A percentile compares a stretch with the other conserved stretches of the same genome.
Conservation (phyloP, 2,888 invertebrate genomes). For the Drosophila lutescens region DNA sequence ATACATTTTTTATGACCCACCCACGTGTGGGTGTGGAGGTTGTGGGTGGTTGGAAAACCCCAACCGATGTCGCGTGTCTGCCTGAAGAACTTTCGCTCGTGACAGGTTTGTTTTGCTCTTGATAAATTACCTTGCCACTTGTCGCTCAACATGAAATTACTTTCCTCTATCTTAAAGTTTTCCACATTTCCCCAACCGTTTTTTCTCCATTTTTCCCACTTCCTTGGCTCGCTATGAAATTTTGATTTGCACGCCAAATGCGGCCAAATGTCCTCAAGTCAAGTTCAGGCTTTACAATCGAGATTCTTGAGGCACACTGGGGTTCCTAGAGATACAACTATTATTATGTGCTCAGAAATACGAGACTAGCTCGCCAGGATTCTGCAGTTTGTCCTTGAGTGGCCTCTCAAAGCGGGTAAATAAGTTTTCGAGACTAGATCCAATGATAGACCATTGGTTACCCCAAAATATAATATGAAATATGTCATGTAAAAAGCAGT, state of each 20-base stretch:
- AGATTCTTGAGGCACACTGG: conserved; percentile 17
- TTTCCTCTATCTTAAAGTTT: conserved; percentile 46
- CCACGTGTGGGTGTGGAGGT: conserved; percentile 21
- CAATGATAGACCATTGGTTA: neutral
- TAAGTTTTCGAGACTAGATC: conserved; percentile 1
- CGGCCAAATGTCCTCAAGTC: conserved; percentile 18
- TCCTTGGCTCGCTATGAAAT: conserved; percentile 3
- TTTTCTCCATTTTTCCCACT: neutral
- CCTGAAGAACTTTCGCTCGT: conserved; percentile 9
- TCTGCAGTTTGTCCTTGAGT: conserved; percentile 27
- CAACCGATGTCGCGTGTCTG: conserved; percentile 54
- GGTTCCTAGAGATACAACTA: conserved; percentile 5
- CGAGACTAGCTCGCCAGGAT: conserved; percentile 1
- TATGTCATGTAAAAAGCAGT: neutral
- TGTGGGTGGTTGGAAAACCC: conserved; percentile 9
- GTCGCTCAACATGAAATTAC: conserved; percentile 54
- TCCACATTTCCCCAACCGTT: conserved; percentile 5
- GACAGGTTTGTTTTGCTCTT: conserved; percentile 32
- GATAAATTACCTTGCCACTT: conserved; percentile 73
- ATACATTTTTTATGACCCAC: conserved; percentile 68
- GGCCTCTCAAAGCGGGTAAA: conserved; percentile 13
- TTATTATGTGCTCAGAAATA: conserved; percentile 14
- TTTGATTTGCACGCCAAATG: conserved; percentile 35
- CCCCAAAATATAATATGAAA: neutral
- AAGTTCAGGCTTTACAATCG: conserved; percentile 27